Evolutionary conservation across 1,140 invertebrate species (phyloP).

Genomic region (Trachelipus rathkii): DNA sequence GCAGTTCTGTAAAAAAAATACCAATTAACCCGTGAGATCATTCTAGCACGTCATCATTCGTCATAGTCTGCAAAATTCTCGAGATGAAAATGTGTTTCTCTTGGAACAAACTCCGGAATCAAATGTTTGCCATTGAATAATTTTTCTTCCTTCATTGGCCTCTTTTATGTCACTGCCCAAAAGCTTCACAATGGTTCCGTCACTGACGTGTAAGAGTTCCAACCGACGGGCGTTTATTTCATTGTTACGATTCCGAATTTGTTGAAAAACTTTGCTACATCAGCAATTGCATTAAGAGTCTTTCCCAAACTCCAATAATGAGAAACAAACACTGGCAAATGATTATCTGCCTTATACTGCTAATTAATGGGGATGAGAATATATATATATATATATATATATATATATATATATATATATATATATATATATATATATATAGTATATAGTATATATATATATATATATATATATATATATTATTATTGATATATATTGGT

Average conservation of each 20-base stretch:
- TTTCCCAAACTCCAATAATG: constrained; percentile 57
- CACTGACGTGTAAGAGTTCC: not conserved
- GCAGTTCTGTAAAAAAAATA: no score
- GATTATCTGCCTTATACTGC: constrained; percentile 33
- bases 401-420: no score
- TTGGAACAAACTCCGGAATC: not conserved
- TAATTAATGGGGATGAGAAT: constrained; percentile 52
- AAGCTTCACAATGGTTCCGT: not conserved
- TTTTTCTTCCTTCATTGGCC: not conserved
- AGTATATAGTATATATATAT: no score
- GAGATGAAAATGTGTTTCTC: not conserved
- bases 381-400: no score
- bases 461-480: no score
- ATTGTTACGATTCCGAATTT: not conserved
- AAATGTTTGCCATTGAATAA: not conserved
- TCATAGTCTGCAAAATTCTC: not conserved
- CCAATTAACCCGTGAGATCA: no score
- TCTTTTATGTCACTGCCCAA: not conserved
- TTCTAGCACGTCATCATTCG: no score
- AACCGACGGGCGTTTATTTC: not conserved
- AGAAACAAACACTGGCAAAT: constrained; percentile 54
- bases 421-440: no score
- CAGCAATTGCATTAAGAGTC: constrained; percentile 58
- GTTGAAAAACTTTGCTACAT: constrained; percentile 47
- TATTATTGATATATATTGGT: no score